Percentiles rank a stretch among this genome's conserved stretches.
Conservation (phyloP, 2,113 vertebrate species). For the Scalopus aquaticus region DNA sequence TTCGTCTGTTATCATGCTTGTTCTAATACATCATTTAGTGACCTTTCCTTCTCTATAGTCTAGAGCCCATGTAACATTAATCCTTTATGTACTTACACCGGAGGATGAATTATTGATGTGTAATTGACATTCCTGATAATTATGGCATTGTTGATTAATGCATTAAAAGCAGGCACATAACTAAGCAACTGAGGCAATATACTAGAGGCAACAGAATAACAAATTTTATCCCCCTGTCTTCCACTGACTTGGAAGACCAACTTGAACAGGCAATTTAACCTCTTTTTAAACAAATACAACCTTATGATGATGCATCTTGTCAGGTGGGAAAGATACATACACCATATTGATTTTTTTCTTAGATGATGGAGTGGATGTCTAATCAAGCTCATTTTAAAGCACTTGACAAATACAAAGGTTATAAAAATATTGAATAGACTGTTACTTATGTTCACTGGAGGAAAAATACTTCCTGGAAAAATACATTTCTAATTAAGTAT, state of each 20-base stretch:
- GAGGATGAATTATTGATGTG: slow-evolving; percentile 39
- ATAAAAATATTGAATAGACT: background rate
- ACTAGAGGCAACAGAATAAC: background rate
- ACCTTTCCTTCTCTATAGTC: slow-evolving; percentile 55
- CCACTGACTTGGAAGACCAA: background rate
- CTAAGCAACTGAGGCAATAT: background rate
- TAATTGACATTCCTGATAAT: slow-evolving; percentile 34
- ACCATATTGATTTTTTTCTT: background rate
- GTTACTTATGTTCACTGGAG: background rate
- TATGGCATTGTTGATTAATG: background rate
- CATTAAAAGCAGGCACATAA: background rate
- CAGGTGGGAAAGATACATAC: background rate
- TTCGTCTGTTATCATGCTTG: slow-evolving; percentile 43
- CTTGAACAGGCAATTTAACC: background rate
- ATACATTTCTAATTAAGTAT: background rate
- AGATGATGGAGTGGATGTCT: background rate
- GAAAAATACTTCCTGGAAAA: slow-evolving; percentile 36
- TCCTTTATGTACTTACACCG: slow-evolving; percentile 2
- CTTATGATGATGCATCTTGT: background rate
- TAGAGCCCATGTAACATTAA: slow-evolving; percentile 47
- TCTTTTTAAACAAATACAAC: slow-evolving; percentile 27
- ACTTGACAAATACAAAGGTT: background rate
- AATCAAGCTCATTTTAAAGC: slow-evolving; percentile 52
- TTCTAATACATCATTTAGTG: slow-evolving; percentile 61
- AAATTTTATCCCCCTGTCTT: background rate